phyloP scores from a whole-genome alignment of 2,113 vertebrate genomes.

The Podarcis raffonei region DNA sequence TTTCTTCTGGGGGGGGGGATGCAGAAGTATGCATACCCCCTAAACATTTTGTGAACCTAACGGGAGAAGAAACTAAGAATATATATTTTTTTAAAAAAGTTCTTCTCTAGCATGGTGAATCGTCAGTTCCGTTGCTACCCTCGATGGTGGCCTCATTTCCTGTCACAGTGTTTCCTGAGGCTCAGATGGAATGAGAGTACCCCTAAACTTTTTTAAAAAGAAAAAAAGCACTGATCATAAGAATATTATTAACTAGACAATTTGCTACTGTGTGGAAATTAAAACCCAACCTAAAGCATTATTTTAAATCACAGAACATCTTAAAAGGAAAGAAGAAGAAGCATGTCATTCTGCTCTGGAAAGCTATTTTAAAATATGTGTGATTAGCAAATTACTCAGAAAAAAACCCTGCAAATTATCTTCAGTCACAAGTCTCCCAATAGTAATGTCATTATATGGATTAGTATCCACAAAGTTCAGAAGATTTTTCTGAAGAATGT shows the following conservation, averaged over 20 bases:
- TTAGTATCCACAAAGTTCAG: constrained; percentile 28
- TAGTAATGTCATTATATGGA: constrained; percentile 20
- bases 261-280: background rate
- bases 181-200: no score
- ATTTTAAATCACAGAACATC: constrained; percentile 7
- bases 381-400: constrained; percentile 16
- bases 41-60: no score
- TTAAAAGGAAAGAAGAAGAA: background rate
- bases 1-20: no score
- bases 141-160: no score
- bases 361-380: constrained; percentile 1
- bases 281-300: constrained; percentile 3
- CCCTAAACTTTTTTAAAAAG: no score
- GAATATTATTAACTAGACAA: background rate
- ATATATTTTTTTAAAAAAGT: no score
- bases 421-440: background rate
- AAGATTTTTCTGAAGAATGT: constrained; percentile 26
- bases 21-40: no score
- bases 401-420: background rate
- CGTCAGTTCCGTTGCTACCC: no score
- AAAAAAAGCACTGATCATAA: background rate
- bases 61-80: no score
- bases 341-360: background rate
- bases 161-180: no score
- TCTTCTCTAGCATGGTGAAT: no score